Evolutionary conservation across 2,113 vertebrate genomes (phyloP).

Genomic region (Calidris pugnax): DNA sequence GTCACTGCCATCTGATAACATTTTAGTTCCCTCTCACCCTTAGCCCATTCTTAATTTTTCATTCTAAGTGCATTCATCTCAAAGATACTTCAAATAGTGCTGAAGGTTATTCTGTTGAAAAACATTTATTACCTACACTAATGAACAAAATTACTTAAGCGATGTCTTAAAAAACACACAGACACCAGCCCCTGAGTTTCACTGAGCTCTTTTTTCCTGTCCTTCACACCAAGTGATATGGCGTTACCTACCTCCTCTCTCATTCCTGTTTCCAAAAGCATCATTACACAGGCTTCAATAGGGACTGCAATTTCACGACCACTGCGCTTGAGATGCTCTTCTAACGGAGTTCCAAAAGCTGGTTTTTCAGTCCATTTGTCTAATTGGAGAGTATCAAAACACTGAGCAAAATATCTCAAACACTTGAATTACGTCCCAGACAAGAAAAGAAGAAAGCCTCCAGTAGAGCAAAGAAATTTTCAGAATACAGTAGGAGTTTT

Average conservation of each 20-base stretch:
- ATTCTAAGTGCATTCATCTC: not conserved
- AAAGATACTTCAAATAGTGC: not conserved
- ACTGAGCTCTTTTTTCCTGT: not conserved
- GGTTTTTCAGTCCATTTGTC: slow-evolving; percentile 98
- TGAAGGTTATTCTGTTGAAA: not conserved
- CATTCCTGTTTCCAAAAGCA: slow-evolving; percentile 97
- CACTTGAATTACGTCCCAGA: not conserved
- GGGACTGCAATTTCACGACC: slow-evolving; percentile 92
- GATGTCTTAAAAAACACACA: not conserved
- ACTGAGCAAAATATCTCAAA: slow-evolving; percentile 4
- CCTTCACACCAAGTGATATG: accelerated
- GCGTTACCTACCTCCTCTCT: slow-evolving; percentile 87
- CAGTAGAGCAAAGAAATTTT: not conserved
- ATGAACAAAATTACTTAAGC: not conserved
- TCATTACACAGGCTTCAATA: slow-evolving; percentile 95
- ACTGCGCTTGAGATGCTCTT: slow-evolving; percentile 95
- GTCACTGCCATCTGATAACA: not conserved
- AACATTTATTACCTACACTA: not conserved
- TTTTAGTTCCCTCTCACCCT: not conserved
- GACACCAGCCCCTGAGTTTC: accelerated
- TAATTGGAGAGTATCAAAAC: slow-evolving; percentile 69
- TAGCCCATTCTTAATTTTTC: not conserved
- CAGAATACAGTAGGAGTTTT: not conserved
- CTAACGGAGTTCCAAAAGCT: slow-evolving; percentile 90
- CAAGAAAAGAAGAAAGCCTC: not conserved